These are phyloP conservation scores for Archocentrus centrarchus DNA, from an alignment of 2,113 vertebrate genomes.

Conservation along the genomic window DNA sequence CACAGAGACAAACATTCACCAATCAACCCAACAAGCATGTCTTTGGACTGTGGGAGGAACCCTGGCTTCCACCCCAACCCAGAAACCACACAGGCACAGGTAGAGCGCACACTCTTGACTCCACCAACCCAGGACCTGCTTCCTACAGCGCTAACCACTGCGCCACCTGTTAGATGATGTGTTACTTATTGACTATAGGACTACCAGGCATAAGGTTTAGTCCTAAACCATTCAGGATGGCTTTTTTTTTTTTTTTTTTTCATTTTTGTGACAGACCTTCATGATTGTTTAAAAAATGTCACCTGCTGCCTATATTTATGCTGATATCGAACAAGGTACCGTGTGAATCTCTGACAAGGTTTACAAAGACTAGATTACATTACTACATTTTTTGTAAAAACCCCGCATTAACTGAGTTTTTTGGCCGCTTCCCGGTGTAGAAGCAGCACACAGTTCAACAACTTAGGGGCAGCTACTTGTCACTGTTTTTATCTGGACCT, in stretches of 20 bases:
- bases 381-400: neutral
- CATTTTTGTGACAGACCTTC: neutral
- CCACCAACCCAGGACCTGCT: neutral
- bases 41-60: neutral
- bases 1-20: neutral
- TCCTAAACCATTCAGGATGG: neutral
- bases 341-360: neutral
- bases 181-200: neutral
- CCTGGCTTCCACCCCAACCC: neutral
- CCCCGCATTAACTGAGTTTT: neutral
- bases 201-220: neutral
- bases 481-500: conserved; percentile 1
- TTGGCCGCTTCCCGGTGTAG: neutral
- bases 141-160: neutral
- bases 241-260: too few species aligned
- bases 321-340: neutral
- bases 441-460: neutral
- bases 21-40: neutral
- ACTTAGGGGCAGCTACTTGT: neutral
- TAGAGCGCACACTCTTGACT: neutral
- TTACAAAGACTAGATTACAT: neutral
- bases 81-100: neutral
- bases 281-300: neutral
- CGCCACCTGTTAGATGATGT: too few species aligned
- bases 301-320: neutral